These are phyloP conservation scores for Ophioninae sp. DNA, from an alignment of 2,888 invertebrate genomes.

Conservation along the genomic window DNA sequence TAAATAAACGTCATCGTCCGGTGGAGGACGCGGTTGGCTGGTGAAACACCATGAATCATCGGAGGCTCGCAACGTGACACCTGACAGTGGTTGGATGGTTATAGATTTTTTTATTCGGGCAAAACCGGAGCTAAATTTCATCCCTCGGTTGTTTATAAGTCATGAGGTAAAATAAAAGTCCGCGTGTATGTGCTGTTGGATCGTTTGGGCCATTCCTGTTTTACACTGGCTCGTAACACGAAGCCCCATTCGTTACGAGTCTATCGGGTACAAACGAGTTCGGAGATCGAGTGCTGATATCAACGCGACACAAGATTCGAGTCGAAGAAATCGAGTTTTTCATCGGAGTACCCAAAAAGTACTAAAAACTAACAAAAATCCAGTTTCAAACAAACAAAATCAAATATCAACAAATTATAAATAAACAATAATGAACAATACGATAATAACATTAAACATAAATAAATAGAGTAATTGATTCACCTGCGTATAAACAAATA, in stretches of 20 bases:
- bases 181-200: constrained; percentile 51
- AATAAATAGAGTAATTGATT: no score
- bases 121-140: constrained; percentile 14
- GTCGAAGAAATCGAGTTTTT: neutral
- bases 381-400: neutral
- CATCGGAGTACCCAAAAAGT: neutral
- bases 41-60: neutral
- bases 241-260: constrained; percentile 63
- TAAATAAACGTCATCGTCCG: neutral
- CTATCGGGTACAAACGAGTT: constrained; percentile 28
- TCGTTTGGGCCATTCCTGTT: constrained; percentile 35
- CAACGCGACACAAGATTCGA: constrained; percentile 4
- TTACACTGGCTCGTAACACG: constrained; percentile 57
- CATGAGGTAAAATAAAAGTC: constrained; percentile 43
- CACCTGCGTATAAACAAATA: no score
- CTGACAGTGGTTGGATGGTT: neutral
- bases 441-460: no score
- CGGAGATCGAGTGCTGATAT: constrained; percentile 21
- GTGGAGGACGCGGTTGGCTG: neutral
- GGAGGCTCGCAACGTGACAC: neutral
- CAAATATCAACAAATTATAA: no score
- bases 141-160: constrained; percentile 14
- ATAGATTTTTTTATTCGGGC: constrained; percentile 26
- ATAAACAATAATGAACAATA: no score
- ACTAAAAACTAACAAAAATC: constrained; percentile 26